A percentile compares a stretch with the other conserved stretches of the same genome.
These are phyloP conservation scores for Orussus abietinus DNA, from an alignment of 1,140 invertebrate genomes.

Conservation along the genomic window DNA sequence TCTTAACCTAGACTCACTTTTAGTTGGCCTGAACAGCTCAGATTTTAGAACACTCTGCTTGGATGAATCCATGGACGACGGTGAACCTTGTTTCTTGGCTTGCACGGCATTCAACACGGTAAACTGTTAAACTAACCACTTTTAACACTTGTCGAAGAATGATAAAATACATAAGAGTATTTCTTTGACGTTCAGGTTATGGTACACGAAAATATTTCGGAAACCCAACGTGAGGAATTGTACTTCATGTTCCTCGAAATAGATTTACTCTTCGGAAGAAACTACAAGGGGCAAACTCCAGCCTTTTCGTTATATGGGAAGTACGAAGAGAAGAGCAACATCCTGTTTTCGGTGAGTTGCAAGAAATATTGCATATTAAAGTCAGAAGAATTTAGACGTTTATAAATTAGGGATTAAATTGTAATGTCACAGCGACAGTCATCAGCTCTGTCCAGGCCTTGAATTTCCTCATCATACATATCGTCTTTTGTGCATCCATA, in stretches of 20 bases:
- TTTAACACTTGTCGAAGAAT: slow-evolving; percentile 4
- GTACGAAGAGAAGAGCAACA: slow-evolving; percentile 58
- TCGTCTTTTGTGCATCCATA: slow-evolving; percentile 24
- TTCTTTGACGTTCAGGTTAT: slow-evolving; percentile 52
- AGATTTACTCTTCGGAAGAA: slow-evolving; percentile 65
- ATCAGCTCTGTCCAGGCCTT: slow-evolving; percentile 19
- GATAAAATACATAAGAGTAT: slow-evolving; percentile 7
- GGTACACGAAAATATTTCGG: slow-evolving; percentile 52
- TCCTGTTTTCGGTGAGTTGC: slow-evolving; percentile 63
- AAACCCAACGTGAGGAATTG: slow-evolving; percentile 60
- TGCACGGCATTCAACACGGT: slow-evolving; percentile 62
- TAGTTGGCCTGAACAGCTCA: too few species aligned
- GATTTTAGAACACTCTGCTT: slow-evolving; percentile 54
- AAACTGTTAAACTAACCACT: slow-evolving; percentile 15
- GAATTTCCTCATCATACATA: slow-evolving; percentile 20
- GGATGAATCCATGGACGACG: slow-evolving; percentile 39
- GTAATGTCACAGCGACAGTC: slow-evolving; percentile 27
- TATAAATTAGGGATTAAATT: slow-evolving; percentile 4
- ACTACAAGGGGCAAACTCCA: slow-evolving; percentile 55
- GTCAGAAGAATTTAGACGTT: background rate
- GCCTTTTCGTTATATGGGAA: slow-evolving; percentile 65
- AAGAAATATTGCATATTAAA: slow-evolving; percentile 1
- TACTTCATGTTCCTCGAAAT: slow-evolving; percentile 63
- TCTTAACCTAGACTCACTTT: too few species aligned
- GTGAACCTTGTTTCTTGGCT: slow-evolving; percentile 62